Base-by-base conservation (phyloP, 2,888 invertebrate species). In the Allophyes oxyacanthae region DNA sequence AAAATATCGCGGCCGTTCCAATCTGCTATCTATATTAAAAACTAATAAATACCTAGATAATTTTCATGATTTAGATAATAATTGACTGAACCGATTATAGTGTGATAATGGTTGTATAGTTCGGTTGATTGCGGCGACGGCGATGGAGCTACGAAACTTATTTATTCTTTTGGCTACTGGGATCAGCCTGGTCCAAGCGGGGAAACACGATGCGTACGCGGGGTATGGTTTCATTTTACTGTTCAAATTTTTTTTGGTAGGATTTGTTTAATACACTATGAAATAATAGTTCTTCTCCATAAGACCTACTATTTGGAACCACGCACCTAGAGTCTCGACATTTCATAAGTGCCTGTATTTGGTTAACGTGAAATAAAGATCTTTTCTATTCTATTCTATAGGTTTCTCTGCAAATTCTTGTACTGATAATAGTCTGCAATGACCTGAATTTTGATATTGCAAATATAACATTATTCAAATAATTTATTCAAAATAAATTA, bases 131-230 rank as follows among this genome's bases (percentile, higher is more conserved):
- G 15, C 9, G 10, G 10, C 5, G 10, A 64, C 6, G 25, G 15
- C 5, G 10, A 64, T 64, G 65, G 41, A 41, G 30, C 6, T 36
- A 7, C 36, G 37, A 14, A 15, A 14, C 1, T 6, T 49, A 26
- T n/a, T 53, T 2, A 0, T 64, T 5, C 20, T 53, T 9, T 59
- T 44, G n/a, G 48, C 25, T 14, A 34, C 36, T 5, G 36, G 28
- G 62, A 7, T 42, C 13, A 8, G 53, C 8, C 20, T 48, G 28
- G 65, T n/a, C 10, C 33, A 6, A 6, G 65, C 65, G 1, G 65
- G 59, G n/a, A 49, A 20, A 13, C 49, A 64, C 42, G 64, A 65
- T 5, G 14, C 2, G 10, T 64, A 65, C 45, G 37, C 53, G 15
- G 45, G 49, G 64, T 64, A 45, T 1, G 26, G 6, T 13, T 30